Evolutionary conservation across 2,113 vertebrate genomes (phyloP).

Genomic region (Corydoras sp.): DNA sequence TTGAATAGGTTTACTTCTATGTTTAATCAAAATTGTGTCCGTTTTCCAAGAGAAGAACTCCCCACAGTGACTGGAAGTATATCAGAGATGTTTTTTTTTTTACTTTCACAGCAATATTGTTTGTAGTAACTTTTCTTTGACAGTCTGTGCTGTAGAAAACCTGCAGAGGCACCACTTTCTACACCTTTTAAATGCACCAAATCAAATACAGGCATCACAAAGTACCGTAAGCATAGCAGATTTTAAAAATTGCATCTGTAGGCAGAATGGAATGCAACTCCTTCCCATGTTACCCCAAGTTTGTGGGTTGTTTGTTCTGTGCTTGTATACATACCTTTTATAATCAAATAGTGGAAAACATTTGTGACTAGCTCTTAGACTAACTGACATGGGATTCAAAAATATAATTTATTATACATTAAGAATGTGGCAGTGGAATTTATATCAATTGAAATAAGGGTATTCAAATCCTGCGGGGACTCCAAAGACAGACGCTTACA

Average conservation of each 20-base stretch:
- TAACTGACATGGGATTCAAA: not conserved
- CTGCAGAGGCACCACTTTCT: not conserved
- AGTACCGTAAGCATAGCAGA: not conserved
- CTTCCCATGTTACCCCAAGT: not conserved
- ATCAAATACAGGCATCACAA: slow-evolving; percentile 1
- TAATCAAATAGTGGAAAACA: not conserved
- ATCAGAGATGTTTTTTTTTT: not conserved
- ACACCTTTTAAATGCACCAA: not conserved
- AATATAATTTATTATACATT: not conserved
- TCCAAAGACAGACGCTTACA: not conserved
- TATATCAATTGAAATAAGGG: slow-evolving; percentile 3
- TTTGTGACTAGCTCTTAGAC: not conserved
- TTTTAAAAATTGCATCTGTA: slow-evolving; percentile 3
- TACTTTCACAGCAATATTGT: not conserved
- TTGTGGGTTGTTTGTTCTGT: not conserved
- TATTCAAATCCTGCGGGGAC: not conserved
- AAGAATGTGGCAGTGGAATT: not conserved
- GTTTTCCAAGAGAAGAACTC: not conserved
- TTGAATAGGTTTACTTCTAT: not conserved
- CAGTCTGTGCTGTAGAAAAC: not conserved
- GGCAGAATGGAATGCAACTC: not conserved
- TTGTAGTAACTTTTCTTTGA: not conserved
- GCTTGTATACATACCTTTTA: not conserved
- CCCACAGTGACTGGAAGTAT: not conserved
- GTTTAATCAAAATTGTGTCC: not conserved